These are phyloP conservation scores for Mechanitis mazaeus DNA, from an alignment of 2,888 invertebrate species.

Conservation along the genomic window DNA sequence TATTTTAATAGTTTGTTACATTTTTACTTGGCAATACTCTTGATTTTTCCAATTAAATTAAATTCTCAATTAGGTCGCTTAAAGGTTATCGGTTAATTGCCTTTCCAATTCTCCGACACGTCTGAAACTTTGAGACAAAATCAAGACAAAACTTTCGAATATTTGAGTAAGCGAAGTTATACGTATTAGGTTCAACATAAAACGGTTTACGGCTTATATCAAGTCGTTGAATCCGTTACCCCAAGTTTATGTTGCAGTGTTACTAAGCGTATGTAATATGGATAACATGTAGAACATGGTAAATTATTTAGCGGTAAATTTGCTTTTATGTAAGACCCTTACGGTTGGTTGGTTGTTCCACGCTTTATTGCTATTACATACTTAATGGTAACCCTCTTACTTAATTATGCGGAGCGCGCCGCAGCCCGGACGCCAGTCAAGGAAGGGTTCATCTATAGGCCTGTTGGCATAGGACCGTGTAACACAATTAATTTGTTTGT, in stretches of 20 bases:
- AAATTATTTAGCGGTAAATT: conserved; percentile 55
- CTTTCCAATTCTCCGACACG: conserved; percentile 30
- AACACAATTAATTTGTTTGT: conserved; percentile 64
- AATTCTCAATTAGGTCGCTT: conserved; percentile 24
- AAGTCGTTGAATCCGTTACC: conserved; percentile 18
- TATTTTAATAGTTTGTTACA: not conserved
- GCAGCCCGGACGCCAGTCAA: conserved; percentile 41
- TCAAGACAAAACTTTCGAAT: conserved; percentile 19
- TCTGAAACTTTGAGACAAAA: conserved; percentile 26
- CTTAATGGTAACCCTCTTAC: conserved; percentile 69
- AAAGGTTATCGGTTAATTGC: conserved; percentile 40
- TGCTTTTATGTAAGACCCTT: conserved; percentile 51
- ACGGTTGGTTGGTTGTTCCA: conserved; percentile 48
- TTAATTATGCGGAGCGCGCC: conserved; percentile 69
- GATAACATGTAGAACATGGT: conserved; percentile 27
- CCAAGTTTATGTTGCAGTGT: conserved; percentile 16
- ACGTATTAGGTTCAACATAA: conserved; percentile 28
- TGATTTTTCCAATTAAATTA: not conserved
- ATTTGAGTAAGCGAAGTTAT: conserved; percentile 29
- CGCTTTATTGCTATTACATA: conserved; percentile 69
- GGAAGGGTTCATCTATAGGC: conserved; percentile 47
- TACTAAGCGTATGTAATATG: conserved; percentile 21
- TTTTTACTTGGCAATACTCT: not conserved
- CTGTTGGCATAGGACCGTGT: conserved; percentile 54
- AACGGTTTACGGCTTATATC: conserved; percentile 14